phyloP scores from a whole-genome alignment of 2,113 vertebrate species.

The Cynopterus brachyotis region DNA sequence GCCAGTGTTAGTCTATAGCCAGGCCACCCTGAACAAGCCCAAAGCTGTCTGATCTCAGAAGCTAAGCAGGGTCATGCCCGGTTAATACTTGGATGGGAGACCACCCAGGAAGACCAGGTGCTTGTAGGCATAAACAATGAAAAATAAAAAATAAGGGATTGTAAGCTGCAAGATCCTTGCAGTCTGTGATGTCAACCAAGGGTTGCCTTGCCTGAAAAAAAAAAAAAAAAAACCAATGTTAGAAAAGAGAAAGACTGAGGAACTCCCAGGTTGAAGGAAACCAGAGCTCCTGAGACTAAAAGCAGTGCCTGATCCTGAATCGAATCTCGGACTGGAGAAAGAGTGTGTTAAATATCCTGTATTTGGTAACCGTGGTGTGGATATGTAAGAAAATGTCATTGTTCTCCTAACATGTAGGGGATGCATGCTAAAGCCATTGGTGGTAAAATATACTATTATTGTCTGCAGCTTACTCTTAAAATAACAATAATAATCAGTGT shows the following conservation, averaged over 20 bases:
- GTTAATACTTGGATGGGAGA: too few species aligned
- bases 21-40: too few species aligned
- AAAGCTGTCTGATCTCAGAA: too few species aligned
- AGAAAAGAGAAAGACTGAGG: background rate
- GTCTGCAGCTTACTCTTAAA: background rate
- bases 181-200: too few species aligned
- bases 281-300: background rate
- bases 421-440: background rate
- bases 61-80: too few species aligned
- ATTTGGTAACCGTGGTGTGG: background rate
- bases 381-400: background rate
- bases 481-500: background rate
- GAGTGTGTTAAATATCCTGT: background rate
- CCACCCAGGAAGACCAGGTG: too few species aligned
- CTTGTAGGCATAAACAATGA: too few species aligned
- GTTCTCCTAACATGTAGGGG: background rate
- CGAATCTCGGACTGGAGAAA: background rate
- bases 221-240: background rate
- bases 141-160: too few species aligned
- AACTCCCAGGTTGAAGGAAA: background rate
- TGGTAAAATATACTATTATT: background rate
- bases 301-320: background rate
- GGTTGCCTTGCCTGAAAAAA: too few species aligned
- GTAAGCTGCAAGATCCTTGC: too few species aligned
- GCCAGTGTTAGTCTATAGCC: too few species aligned